phyloP scores from a whole-genome alignment of 2,797 vertebrate genomes.

The Adelosebastes latens region DNA sequence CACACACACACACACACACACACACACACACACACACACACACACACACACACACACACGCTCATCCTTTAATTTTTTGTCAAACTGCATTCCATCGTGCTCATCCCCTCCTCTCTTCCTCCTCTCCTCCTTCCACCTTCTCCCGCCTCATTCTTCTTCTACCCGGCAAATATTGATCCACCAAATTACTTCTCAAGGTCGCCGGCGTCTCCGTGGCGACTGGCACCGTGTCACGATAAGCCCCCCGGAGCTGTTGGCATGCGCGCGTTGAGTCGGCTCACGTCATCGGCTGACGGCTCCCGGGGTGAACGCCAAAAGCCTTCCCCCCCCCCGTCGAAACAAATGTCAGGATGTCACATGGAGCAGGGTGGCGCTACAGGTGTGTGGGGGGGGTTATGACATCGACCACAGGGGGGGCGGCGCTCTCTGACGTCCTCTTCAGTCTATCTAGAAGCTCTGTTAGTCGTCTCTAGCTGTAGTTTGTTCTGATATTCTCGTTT shows the following conservation, averaged over 20 bases:
- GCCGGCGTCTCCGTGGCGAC: slow-evolving; percentile 18
- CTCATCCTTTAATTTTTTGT: not conserved
- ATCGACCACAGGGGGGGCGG: not conserved
- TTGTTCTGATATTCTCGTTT: no score
- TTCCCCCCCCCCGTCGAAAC: not conserved
- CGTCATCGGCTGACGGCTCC: not conserved
- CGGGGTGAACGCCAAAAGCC: not conserved
- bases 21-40: not conserved
- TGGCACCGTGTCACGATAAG: slow-evolving; percentile 28
- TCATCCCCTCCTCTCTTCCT: not conserved
- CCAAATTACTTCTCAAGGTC: slow-evolving; percentile 72
- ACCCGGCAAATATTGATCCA: slow-evolving; percentile 60
- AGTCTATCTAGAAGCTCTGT: not conserved
- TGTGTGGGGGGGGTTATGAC: not conserved
- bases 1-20: no score
- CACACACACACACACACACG: not conserved
- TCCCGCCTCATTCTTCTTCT: not conserved
- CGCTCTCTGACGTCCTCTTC: not conserved
- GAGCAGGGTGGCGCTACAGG: not conserved
- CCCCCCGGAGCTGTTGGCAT: not conserved
- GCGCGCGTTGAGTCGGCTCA: not conserved
- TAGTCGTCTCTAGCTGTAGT: no score
- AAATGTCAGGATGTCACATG: slow-evolving; percentile 31
- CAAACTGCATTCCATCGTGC: not conserved
- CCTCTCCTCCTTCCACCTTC: not conserved